Conservation (phyloP, 2,113 vertebrate species). For the Ptychochromis oligacanthus region DNA sequence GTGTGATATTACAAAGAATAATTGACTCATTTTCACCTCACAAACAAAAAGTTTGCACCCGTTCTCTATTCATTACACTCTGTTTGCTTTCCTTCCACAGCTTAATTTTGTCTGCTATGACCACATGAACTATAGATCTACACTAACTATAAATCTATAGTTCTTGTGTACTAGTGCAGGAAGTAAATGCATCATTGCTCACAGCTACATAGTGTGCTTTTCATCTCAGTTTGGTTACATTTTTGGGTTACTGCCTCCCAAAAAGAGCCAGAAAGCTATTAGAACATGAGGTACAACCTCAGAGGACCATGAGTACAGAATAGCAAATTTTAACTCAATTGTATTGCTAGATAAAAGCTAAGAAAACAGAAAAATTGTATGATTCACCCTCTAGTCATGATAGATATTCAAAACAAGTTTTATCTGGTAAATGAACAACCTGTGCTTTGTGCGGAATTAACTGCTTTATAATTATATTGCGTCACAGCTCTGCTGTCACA, state of each 20-base stretch:
- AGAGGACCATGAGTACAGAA: neutral
- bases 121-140: neutral
- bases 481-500: neutral
- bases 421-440: neutral
- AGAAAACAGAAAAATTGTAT: neutral
- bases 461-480: neutral
- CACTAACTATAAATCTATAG: neutral
- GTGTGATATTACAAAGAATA: neutral
- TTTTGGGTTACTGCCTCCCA: neutral
- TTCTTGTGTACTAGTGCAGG: neutral
- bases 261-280: neutral
- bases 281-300: neutral
- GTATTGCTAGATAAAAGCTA: neutral
- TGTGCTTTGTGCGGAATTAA: neutral
- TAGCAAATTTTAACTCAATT: neutral
- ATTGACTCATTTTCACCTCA: neutral
- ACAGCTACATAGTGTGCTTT: neutral
- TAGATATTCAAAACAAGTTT: neutral
- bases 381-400: neutral
- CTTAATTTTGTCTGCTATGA: neutral
- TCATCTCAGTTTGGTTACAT: neutral
- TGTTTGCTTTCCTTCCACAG: neutral
- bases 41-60: too few relatives aligned
- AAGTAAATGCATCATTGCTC: neutral
- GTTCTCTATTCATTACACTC: neutral